phyloP scores from a whole-genome alignment of 2,888 invertebrate species.

The Drosophila helvetica region DNA sequence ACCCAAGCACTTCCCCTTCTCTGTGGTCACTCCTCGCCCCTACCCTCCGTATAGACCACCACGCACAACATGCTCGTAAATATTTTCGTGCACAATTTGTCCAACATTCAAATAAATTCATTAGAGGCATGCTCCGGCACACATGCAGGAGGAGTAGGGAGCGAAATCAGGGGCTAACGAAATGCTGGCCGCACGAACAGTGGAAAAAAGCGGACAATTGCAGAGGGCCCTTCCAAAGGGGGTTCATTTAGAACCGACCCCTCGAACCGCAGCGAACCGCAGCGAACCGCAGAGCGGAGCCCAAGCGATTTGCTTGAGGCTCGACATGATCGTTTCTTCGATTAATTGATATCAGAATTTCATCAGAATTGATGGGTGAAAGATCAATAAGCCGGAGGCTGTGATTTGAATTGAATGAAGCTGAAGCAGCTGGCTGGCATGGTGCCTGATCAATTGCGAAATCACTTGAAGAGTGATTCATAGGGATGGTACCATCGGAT shows the following conservation, averaged over 20 bases:
- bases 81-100: conserved; percentile 79
- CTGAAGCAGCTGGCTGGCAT: conserved; percentile 19
- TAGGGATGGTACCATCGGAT: background rate
- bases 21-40: background rate
- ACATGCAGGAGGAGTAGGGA: conserved; percentile 34
- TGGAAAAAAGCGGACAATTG: conserved; percentile 42
- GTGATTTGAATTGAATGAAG: conserved; percentile 36
- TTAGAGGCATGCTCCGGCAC: conserved; percentile 68
- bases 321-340: conserved; percentile 57
- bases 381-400: conserved; percentile 38
- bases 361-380: conserved; percentile 40
- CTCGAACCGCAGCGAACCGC: conserved; percentile 21
- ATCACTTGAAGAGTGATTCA: background rate
- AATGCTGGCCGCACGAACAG: conserved; percentile 52
- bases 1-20: conserved; percentile 2
- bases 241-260: conserved; percentile 58
- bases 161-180: conserved; percentile 46
- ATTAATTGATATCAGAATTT: conserved; percentile 67
- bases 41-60: background rate
- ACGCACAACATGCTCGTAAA: conserved; percentile 67
- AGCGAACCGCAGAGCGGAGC: conserved; percentile 6
- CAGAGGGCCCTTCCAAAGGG: conserved; percentile 1
- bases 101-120: conserved; percentile 80
- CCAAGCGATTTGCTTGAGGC: conserved; percentile 57
- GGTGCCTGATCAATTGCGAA: conserved; percentile 13